Percentiles rank a stretch among this genome's conserved stretches.
These are phyloP conservation scores for Boloria selene DNA, from an alignment of 2,888 invertebrate species.

Conservation along the genomic window DNA sequence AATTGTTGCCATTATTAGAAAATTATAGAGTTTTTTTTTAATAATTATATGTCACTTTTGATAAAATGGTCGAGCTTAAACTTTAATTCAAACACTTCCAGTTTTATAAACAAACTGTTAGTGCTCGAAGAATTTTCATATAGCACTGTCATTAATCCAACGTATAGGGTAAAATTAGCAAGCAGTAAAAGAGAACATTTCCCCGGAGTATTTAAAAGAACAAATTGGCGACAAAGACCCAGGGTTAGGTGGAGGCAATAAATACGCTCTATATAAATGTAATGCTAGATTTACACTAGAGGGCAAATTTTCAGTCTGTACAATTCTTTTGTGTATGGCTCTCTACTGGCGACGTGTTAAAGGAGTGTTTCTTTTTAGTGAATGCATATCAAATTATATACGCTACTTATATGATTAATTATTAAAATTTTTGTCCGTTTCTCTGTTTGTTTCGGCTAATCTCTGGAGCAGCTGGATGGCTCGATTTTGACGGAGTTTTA, in stretches of 20 bases:
- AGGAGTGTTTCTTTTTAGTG: too few relatives aligned
- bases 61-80: background rate
- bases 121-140: slow-evolving; percentile 14
- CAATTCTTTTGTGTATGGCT: slow-evolving; percentile 2
- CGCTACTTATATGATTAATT: too few relatives aligned
- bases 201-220: slow-evolving; percentile 39
- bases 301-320: background rate
- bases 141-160: slow-evolving; percentile 13
- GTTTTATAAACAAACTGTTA: background rate
- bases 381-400: too few relatives aligned
- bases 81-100: background rate
- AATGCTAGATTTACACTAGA: slow-evolving; percentile 8
- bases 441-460: too few relatives aligned
- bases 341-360: too few relatives aligned
- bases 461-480: too few relatives aligned
- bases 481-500: too few relatives aligned
- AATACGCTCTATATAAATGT: slow-evolving; percentile 48
- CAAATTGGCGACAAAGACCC: slow-evolving; percentile 44
- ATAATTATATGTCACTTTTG: too few relatives aligned
- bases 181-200: slow-evolving; percentile 39
- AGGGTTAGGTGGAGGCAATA: slow-evolving; percentile 49
- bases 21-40: too few relatives aligned
- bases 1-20: background rate
- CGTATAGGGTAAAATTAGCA: slow-evolving; percentile 28
- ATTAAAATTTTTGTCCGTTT: too few relatives aligned